Evolutionary conservation across 2,113 vertebrate species (phyloP).

Genomic region (Salvelinus alpinus): DNA sequence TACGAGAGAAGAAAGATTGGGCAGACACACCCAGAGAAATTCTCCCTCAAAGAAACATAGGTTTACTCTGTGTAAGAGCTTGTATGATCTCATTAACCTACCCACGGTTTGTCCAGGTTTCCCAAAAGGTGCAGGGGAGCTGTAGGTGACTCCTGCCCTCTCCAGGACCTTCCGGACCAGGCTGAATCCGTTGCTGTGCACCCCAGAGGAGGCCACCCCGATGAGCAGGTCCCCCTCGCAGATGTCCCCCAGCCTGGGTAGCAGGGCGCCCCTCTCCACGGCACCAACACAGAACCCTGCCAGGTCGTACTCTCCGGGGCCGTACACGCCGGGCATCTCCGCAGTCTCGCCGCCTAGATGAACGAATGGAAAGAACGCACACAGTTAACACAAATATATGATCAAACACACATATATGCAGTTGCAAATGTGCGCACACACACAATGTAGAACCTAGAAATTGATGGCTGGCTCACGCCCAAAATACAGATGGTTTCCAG

Average conservation of each 20-base stretch:
- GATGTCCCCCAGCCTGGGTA: slow-evolving; percentile 83
- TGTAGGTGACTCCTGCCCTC: slow-evolving; percentile 73
- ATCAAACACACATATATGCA: too few species aligned
- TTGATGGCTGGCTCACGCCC: too few species aligned
- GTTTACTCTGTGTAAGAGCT: not conserved
- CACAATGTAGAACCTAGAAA: not conserved
- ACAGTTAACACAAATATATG: too few species aligned
- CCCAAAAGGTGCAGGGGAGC: slow-evolving; percentile 75
- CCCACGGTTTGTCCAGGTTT: slow-evolving; percentile 80
- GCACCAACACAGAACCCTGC: slow-evolving; percentile 93
- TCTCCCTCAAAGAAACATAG: not conserved
- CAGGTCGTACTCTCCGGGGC: slow-evolving; percentile 87
- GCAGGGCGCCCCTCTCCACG: slow-evolving; percentile 80
- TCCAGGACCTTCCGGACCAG: slow-evolving; percentile 90
- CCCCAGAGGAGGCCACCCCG: slow-evolving; percentile 89
- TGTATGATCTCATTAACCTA: slow-evolving; percentile 48
- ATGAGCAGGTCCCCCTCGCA: slow-evolving; percentile 81
- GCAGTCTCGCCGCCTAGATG: slow-evolving; percentile 90
- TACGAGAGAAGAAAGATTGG: too few species aligned
- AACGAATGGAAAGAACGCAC: not conserved
- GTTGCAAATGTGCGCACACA: too few species aligned
- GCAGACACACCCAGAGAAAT: too few species aligned
- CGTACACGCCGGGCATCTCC: slow-evolving; percentile 93
- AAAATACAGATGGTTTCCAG: too few species aligned
- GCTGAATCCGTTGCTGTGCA: slow-evolving; percentile 97